Percentiles rank a stretch among this genome's conserved stretches.
Evolutionary conservation across 2,888 invertebrate species (phyloP).

Genomic region (Podabrus alpinus): DNA sequence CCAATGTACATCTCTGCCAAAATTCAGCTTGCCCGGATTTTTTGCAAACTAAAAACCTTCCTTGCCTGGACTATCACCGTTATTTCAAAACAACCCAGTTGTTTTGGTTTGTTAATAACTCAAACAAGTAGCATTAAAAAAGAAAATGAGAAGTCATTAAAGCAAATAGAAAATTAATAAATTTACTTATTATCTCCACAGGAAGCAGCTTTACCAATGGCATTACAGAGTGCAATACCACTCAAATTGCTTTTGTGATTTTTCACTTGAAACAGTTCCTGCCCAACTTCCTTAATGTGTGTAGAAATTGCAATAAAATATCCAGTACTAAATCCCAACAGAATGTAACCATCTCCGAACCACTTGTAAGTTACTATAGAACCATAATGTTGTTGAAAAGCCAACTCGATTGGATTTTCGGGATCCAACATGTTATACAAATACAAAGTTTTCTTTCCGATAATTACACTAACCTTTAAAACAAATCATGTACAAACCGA

Average conservation of each 20-base stretch:
- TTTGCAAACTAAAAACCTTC: too few species aligned
- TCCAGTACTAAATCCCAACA: constrained; percentile 92
- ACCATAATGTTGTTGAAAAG: constrained; percentile 95
- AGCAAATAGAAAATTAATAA: too few species aligned
- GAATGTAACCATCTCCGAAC: constrained; percentile 95
- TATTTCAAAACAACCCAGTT: too few species aligned
- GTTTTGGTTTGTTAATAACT: too few species aligned
- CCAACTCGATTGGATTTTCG: constrained; percentile 94
- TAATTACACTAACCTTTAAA: constrained; percentile 82
- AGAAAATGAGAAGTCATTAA: not conserved
- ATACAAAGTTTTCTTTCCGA: constrained; percentile 88
- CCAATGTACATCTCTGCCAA: too few species aligned
- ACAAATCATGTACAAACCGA: constrained; percentile 14
- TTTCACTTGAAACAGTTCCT: constrained; percentile 91
- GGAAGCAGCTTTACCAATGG: constrained; percentile 82
- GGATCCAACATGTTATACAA: constrained; percentile 91
- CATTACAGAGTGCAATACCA: constrained; percentile 72
- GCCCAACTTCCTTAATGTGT: constrained; percentile 94
- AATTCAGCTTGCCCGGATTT: too few species aligned
- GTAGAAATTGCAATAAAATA: constrained; percentile 95
- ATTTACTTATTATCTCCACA: constrained; percentile 90
- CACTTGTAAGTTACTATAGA: constrained; percentile 85
- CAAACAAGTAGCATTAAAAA: not conserved
- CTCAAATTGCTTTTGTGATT: constrained; percentile 82
- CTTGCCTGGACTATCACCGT: too few species aligned